These are phyloP conservation scores for Gallinago paraguaiae DNA, from an alignment of 2,113 vertebrate species.

Conservation along the genomic window DNA sequence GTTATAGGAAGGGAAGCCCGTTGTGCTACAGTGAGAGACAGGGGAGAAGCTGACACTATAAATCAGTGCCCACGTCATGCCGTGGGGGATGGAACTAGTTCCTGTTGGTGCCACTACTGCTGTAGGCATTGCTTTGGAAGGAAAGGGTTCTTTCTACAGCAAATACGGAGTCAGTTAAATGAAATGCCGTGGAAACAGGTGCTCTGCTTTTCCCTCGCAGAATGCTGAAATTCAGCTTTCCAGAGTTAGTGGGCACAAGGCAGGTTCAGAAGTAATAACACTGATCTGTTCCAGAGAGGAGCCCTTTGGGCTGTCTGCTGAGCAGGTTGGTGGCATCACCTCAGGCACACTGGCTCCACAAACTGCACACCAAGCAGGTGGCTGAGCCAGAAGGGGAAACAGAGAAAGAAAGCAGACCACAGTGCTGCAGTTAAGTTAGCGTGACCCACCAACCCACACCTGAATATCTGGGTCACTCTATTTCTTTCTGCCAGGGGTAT, in stretches of 20 bases:
- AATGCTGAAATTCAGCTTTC: background rate
- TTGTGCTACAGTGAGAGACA: background rate
- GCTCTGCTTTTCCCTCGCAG: background rate
- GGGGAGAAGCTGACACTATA: background rate
- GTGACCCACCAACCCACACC: background rate
- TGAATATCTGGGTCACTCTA: background rate
- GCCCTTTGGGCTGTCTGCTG: background rate
- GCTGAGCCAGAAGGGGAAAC: background rate
- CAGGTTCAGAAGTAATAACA: background rate
- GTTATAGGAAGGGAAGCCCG: background rate
- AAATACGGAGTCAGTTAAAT: rapidly evolving
- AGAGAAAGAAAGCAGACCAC: background rate
- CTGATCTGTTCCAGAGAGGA: background rate
- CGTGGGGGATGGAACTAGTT: background rate
- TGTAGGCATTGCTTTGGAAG: background rate
- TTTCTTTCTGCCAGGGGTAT: background rate
- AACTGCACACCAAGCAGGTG: rapidly evolving
- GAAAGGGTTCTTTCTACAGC: background rate
- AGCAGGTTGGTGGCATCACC: background rate
- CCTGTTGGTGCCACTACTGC: background rate
- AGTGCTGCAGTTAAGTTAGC: background rate
- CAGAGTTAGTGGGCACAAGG: rapidly evolving
- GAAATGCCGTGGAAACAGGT: background rate
- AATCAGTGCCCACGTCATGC: rapidly evolving
- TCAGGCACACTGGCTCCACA: background rate